Conservation (phyloP, 2,888 invertebrate genomes). For the Eristalis tenax region DNA sequence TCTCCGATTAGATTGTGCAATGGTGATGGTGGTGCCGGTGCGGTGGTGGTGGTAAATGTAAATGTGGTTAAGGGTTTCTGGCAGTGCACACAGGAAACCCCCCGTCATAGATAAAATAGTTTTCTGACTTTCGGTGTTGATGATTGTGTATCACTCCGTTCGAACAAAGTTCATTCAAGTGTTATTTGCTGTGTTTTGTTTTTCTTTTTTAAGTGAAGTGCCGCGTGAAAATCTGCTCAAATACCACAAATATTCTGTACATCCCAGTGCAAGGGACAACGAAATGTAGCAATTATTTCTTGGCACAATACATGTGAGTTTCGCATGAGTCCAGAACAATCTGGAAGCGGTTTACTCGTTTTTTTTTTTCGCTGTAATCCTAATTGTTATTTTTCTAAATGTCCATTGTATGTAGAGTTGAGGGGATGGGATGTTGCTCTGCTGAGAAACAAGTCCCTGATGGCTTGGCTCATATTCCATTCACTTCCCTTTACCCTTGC, state of each 20-base stretch:
- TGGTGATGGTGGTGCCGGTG: neutral
- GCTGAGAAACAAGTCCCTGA: too few species aligned
- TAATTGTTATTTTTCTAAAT: neutral
- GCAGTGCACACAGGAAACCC: conserved; percentile 27
- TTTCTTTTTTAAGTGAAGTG: conserved; percentile 1
- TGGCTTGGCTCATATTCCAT: too few species aligned
- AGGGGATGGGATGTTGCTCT: too few species aligned
- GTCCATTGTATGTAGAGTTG: too few species aligned
- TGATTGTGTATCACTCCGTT: conserved; percentile 8
- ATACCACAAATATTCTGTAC: too few species aligned
- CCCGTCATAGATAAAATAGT: conserved; percentile 40
- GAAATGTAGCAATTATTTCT: neutral
- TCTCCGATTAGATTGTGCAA: conserved; percentile 56
- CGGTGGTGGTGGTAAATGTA: neutral
- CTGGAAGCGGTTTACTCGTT: too few species aligned
- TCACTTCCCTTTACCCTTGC: too few species aligned
- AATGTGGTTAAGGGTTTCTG: conserved; percentile 40
- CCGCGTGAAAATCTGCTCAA: neutral
- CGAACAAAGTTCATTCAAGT: conserved; percentile 1
- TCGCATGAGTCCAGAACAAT: neutral
- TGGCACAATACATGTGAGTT: conserved; percentile 14
- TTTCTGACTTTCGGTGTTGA: conserved; percentile 31
- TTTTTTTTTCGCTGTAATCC: neutral
- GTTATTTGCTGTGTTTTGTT: neutral
- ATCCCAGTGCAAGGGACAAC: too few species aligned